These are phyloP conservation scores for Saxidomus purpurata DNA, from an alignment of 1,140 invertebrate genomes.

Conservation along the genomic window DNA sequence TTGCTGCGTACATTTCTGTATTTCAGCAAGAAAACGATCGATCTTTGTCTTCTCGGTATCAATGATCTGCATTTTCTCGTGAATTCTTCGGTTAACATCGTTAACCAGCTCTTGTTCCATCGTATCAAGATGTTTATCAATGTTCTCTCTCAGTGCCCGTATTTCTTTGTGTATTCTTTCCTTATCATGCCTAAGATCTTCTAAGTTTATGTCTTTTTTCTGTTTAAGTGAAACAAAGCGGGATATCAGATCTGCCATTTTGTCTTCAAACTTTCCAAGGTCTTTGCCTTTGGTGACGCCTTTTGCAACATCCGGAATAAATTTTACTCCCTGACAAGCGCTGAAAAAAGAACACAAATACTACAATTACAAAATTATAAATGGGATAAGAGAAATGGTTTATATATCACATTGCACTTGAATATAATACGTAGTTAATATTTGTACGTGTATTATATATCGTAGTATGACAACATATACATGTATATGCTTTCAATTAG, in stretches of 20 bases:
- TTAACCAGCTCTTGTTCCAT: neutral
- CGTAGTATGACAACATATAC: too few relatives aligned
- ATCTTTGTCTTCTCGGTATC: neutral
- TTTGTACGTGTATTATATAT: too few relatives aligned
- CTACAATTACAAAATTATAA: too few relatives aligned
- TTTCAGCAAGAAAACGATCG: neutral
- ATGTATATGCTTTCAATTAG: too few relatives aligned
- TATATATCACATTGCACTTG: too few relatives aligned
- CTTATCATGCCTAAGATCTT: neutral
- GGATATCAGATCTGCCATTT: neutral
- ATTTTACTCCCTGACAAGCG: neutral
- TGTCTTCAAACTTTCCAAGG: neutral
- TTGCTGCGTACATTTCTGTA: neutral
- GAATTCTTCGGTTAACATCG: neutral
- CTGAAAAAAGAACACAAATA: too few relatives aligned
- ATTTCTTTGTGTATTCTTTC: neutral
- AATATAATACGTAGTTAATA: too few relatives aligned
- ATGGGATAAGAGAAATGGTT: too few relatives aligned
- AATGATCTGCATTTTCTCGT: neutral
- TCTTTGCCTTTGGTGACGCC: neutral
- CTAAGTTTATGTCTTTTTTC: neutral
- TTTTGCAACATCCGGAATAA: constrained; percentile 13
- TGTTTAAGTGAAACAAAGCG: neutral
- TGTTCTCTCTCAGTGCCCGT: neutral
- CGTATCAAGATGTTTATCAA: neutral